Evolutionary conservation across 1,140 invertebrate species (phyloP).

Genomic region (Nephotettix cincticeps): DNA sequence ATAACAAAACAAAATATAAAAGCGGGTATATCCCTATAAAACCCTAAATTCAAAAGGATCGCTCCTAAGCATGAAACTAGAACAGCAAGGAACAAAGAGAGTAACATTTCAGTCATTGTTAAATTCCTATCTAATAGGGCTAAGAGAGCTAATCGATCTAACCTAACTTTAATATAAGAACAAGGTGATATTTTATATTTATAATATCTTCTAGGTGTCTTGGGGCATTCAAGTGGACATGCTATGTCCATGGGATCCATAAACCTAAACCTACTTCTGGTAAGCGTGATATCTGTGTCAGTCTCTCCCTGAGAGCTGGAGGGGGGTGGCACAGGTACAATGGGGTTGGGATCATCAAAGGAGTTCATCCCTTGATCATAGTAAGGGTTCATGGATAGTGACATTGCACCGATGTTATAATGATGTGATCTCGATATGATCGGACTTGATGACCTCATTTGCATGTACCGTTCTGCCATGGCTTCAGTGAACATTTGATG

Average conservation of each 20-base stretch:
- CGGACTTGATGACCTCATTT: not conserved
- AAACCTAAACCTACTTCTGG: constrained; percentile 40
- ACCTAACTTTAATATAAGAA: constrained; percentile 71
- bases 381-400: constrained; percentile 12
- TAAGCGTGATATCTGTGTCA: constrained; percentile 42
- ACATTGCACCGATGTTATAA: not conserved
- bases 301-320: constrained; percentile 43
- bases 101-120: constrained; percentile 78
- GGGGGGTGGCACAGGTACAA: constrained; percentile 28
- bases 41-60: constrained; percentile 75
- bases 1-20: constrained; percentile 97
- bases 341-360: constrained; percentile 17
- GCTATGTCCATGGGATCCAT: constrained; percentile 39
- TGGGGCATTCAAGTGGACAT: constrained; percentile 33
- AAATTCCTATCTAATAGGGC: constrained; percentile 92
- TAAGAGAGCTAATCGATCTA: constrained; percentile 89
- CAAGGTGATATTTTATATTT: constrained; percentile 56
- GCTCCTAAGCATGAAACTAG: constrained; percentile 83
- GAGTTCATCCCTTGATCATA: constrained; percentile 14
- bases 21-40: constrained; percentile 90
- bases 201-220: constrained; percentile 39
- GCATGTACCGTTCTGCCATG: not conserved
- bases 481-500: constrained; percentile 12
- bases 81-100: constrained; percentile 83
- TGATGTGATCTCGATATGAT: not conserved